Base-by-base conservation (phyloP, 2,888 invertebrate genomes). In the Sesamia inferens region DNA sequence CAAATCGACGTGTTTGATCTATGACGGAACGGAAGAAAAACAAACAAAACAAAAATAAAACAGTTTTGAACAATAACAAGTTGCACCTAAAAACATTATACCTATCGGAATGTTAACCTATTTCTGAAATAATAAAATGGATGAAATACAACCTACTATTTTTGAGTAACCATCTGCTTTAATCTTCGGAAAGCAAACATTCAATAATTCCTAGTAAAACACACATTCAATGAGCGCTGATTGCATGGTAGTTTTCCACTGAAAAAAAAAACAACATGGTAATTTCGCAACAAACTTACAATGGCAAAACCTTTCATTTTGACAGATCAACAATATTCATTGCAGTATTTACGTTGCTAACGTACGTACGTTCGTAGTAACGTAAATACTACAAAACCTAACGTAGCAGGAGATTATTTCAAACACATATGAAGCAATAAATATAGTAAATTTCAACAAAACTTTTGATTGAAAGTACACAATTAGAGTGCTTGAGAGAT, bases 111-210 rank as follows among this genome's bases (percentile, higher is more conserved):
- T 63, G 57, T 71, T 72, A 68, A 69, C 82, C 74, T 71, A 77
- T 55, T 82, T 77, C 10, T 42, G 14, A 39, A 63, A 47, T 57
- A 68, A 76, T 74, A 75, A 82, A 70, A 57, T 76, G 16, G 31
- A 63, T 74, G 31, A 84, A 76, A 70, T 74, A 74, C 55, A 68
- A 66, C 54, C 48, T 58, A 72, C 61, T 47, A 71, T 58, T 75
- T 73, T 65, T 71, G 68, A 79, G 44, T 62, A 76, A 71, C 64
- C 48, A 39, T 44, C 31, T 63, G 61, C 66, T 79, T 74, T 79
- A 71, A 74, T 79, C 84, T 76, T 69, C 10, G 22, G 22, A 71
- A 82, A 63, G 66, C 42, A 82, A 82, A 68, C 73, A 64, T 71
- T 67, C 22, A 24, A 80, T 64, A 61, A 66, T 47, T 68, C 39